phyloP scores from a whole-genome alignment of 1,140 invertebrate genomes.

The Leptinotarsa texana region DNA sequence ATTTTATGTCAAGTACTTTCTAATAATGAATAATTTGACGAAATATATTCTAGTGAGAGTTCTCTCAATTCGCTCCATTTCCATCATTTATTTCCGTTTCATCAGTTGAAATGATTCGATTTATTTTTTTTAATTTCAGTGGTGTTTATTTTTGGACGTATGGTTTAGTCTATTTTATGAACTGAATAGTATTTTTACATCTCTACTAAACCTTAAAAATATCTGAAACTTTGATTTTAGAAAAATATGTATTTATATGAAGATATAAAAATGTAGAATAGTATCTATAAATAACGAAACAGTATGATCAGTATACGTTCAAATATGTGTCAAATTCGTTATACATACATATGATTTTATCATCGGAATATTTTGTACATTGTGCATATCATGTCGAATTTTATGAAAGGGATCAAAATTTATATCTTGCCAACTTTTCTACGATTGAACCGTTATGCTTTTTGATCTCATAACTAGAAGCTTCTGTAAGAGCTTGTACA shows the following conservation, averaged over 20 bases:
- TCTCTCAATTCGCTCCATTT: too few relatives aligned
- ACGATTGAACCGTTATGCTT: background rate
- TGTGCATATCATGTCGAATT: constrained; percentile 2
- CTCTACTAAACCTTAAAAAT: background rate
- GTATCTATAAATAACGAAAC: background rate
- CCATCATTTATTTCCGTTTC: too few relatives aligned
- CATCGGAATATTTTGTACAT: constrained; percentile 3
- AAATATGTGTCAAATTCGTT: background rate
- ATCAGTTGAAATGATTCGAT: too few relatives aligned
- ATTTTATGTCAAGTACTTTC: too few relatives aligned
- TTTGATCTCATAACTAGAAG: background rate
- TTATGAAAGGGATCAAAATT: constrained; percentile 4
- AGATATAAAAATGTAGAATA: background rate
- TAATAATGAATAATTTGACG: too few relatives aligned
- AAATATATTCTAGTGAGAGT: too few relatives aligned
- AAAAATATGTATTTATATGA: background rate
- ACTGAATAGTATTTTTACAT: background rate
- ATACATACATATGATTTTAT: background rate
- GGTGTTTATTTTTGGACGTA: too few relatives aligned
- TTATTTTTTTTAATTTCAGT: too few relatives aligned
- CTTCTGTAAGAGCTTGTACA: background rate
- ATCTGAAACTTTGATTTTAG: background rate
- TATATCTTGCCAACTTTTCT: constrained; percentile 6
- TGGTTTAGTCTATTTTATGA: too few relatives aligned
- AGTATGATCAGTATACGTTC: background rate